Conservation (phyloP, 2,113 vertebrate species). For the Thunnus thynnus region DNA sequence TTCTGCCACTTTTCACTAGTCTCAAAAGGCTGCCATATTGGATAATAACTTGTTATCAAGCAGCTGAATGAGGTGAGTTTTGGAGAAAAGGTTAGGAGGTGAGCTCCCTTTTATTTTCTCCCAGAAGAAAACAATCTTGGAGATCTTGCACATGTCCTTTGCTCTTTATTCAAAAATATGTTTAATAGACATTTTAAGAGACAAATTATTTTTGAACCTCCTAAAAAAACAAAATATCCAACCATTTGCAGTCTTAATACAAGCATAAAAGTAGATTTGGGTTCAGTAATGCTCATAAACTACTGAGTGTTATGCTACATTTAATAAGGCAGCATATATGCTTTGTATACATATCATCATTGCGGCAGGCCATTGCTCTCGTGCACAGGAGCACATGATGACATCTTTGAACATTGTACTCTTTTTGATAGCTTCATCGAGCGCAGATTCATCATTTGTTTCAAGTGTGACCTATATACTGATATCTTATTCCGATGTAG, state of each 20-base stretch:
- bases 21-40: constrained; percentile 70
- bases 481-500: constrained; percentile 29
- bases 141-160: constrained; percentile 59
- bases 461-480: constrained; percentile 59
- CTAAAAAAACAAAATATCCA: neutral
- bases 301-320: constrained; percentile 40
- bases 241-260: neutral
- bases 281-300: constrained; percentile 39
- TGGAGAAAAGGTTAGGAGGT: constrained; percentile 70
- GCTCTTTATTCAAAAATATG: constrained; percentile 40
- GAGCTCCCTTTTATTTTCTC: constrained; percentile 72
- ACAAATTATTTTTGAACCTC: neutral
- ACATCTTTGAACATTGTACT: constrained; percentile 44
- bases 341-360: constrained; percentile 7
- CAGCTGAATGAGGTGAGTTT: constrained; percentile 70
- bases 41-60: constrained; percentile 84
- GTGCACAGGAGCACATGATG: constrained; percentile 20
- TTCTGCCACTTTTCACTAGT: constrained; percentile 61
- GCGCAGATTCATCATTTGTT: constrained; percentile 43
- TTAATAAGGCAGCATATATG: constrained; percentile 39
- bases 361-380: constrained; percentile 36
- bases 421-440: constrained; percentile 63
- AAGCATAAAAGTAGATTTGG: constrained; percentile 6
- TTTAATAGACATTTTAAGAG: constrained; percentile 28
- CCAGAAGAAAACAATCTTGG: constrained; percentile 65